Evolutionary conservation across 2,888 invertebrate genomes (phyloP).

Genomic region (Patella pellucida): DNA sequence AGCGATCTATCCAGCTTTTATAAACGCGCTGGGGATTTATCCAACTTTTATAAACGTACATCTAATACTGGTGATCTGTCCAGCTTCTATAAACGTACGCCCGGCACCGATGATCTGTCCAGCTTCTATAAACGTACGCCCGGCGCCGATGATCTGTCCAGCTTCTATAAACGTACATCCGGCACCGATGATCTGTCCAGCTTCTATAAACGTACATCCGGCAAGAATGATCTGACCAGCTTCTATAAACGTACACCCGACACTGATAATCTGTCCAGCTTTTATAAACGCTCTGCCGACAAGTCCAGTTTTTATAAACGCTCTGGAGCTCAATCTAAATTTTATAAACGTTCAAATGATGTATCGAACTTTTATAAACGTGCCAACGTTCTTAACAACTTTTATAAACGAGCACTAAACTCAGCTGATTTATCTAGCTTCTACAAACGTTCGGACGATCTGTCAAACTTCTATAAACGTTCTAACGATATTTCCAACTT

Average conservation of each 20-base stretch:
- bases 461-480: conserved; percentile 23
- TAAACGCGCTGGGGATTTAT: conserved; percentile 19
- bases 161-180: conserved; percentile 20
- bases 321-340: neutral
- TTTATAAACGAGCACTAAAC: conserved; percentile 26
- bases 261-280: conserved; percentile 13
- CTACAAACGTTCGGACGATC: conserved; percentile 23
- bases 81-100: conserved; percentile 26
- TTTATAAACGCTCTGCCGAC: conserved; percentile 15
- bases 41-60: conserved; percentile 24
- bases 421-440: conserved; percentile 14
- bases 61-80: conserved; percentile 7
- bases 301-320: conserved; percentile 24
- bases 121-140: conserved; percentile 25
- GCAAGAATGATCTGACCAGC: neutral
- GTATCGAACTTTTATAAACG: conserved; percentile 22
- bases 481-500: conserved; percentile 6
- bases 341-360: conserved; percentile 22
- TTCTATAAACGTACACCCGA: conserved; percentile 9
- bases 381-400: neutral
- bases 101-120: conserved; percentile 11
- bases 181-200: neutral
- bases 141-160: conserved; percentile 12
- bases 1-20: conserved; percentile 16
- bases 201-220: conserved; percentile 27